These are phyloP conservation scores for Machimus atricapillus DNA, from an alignment of 2,888 invertebrate genomes.

Conservation along the genomic window DNA sequence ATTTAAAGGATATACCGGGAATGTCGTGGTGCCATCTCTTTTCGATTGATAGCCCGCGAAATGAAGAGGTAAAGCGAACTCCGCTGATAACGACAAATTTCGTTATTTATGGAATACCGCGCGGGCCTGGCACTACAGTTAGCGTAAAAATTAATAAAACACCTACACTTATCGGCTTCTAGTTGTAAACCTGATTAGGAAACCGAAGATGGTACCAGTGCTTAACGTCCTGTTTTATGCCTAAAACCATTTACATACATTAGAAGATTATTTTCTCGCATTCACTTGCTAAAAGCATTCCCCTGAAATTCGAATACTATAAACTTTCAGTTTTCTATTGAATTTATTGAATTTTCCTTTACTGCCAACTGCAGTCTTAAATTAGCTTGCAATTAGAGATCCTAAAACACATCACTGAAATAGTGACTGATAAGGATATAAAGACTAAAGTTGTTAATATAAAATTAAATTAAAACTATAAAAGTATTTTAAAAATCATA, in stretches of 20 bases:
- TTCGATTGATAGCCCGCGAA: neutral
- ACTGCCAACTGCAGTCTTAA: neutral
- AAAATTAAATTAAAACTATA: too few relatives aligned
- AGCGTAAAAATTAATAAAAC: neutral
- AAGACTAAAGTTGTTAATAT: too few relatives aligned
- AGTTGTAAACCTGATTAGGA: neutral
- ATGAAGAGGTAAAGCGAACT: neutral
- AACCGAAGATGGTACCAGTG: neutral
- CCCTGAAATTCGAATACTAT: neutral
- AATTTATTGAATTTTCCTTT: neutral
- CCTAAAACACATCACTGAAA: neutral
- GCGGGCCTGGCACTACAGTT: neutral
- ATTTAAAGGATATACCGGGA: slow-evolving; percentile 17
- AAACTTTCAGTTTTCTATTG: neutral
- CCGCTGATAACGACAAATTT: neutral
- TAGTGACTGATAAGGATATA: neutral
- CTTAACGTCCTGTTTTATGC: neutral
- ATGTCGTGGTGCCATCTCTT: neutral
- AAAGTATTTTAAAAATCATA: too few relatives aligned
- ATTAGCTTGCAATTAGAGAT: neutral
- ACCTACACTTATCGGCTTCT: neutral
- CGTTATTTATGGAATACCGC: neutral
- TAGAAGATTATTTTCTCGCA: neutral
- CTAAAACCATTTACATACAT: neutral
- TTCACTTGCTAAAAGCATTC: neutral